Evolutionary conservation across 2,888 invertebrate genomes (phyloP).

Genomic region (Troides aeacus): DNA sequence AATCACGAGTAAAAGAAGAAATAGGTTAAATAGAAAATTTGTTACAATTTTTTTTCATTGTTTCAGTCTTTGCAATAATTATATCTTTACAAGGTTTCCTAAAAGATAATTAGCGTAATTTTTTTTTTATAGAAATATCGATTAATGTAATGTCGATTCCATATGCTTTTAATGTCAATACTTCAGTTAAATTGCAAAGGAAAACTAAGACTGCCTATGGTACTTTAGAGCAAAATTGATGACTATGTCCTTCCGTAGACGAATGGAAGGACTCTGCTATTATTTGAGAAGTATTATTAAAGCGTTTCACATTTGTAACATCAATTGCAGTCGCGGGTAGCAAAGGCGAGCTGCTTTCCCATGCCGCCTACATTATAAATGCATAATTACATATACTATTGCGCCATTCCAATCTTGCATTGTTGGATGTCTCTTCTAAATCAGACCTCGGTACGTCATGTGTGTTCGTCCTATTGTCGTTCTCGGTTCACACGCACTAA

Average conservation of each 20-base stretch:
- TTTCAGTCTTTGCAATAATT: no score
- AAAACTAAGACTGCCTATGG: background rate
- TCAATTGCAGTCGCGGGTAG: conserved; percentile 18
- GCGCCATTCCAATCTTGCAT: conserved; percentile 59
- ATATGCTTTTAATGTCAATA: no score
- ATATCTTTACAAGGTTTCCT: no score
- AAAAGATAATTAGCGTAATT: no score
- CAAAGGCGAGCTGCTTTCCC: conserved; percentile 51
- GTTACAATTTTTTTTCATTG: no score
- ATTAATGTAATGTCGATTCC: no score
- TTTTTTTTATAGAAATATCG: no score
- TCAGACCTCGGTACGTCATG: conserved; percentile 65
- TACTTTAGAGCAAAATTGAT: background rate
- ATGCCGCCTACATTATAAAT: conserved; percentile 67
- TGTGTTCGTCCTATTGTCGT: conserved; percentile 66
- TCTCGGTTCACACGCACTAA: conserved; percentile 70
- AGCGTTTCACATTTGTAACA: conserved; percentile 18
- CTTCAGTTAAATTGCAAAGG: no score
- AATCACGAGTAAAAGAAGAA: no score
- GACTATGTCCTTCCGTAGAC: background rate
- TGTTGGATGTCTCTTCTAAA: conserved; percentile 73
- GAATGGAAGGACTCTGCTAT: background rate
- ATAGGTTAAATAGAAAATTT: no score
- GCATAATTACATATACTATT: conserved; percentile 67
- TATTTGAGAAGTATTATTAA: conserved; percentile 3